Conservation (phyloP, 1,140 invertebrate species). For the Diuraphis noxia region DNA sequence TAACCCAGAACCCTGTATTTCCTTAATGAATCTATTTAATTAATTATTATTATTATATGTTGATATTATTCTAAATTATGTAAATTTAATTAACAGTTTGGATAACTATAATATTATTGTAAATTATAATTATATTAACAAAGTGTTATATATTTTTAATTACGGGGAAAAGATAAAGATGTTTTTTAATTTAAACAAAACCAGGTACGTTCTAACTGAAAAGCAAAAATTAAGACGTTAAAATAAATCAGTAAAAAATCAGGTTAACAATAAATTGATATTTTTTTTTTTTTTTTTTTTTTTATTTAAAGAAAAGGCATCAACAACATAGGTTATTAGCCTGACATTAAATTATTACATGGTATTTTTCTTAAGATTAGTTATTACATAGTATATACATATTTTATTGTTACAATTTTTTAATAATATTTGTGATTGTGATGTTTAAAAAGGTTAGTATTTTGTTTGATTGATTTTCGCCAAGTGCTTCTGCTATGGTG, state of each 20-base stretch:
- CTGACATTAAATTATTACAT: too few relatives aligned
- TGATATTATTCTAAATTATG: constrained; percentile 2
- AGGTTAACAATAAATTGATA: not conserved
- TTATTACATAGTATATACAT: too few relatives aligned
- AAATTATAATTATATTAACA: not conserved
- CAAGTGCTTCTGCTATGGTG: too few relatives aligned
- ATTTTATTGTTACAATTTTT: too few relatives aligned
- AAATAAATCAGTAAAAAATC: not conserved
- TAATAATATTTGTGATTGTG: too few relatives aligned
- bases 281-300: too few relatives aligned
- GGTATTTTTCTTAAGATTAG: too few relatives aligned
- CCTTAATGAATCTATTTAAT: not conserved
- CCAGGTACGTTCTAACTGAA: not conserved
- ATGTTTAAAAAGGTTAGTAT: too few relatives aligned
- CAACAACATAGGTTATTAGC: too few relatives aligned
- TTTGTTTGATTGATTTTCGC: too few relatives aligned
- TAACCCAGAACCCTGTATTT: not conserved
- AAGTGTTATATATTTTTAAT: not conserved
- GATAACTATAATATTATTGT: not conserved
- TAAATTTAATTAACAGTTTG: not conserved
- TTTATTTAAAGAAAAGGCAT: too few relatives aligned
- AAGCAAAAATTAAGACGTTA: not conserved
- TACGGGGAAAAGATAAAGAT: not conserved
- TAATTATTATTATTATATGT: not conserved
- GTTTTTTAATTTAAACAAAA: not conserved